A percentile compares a stretch with the other conserved stretches of the same genome.
Conservation (phyloP, 2,113 vertebrate genomes). For the Hassar affinis region DNA sequence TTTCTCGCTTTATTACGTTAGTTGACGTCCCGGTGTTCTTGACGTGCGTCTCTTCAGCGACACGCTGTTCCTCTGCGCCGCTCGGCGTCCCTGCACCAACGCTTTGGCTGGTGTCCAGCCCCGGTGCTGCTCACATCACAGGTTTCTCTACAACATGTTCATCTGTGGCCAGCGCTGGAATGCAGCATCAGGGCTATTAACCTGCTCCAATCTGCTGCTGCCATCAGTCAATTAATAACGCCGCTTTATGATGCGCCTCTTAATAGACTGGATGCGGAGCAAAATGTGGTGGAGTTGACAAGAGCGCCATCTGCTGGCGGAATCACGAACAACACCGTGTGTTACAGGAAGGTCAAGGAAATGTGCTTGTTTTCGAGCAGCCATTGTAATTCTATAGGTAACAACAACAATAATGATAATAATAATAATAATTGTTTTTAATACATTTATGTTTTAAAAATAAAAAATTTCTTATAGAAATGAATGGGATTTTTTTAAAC, state of each 20-base stretch:
- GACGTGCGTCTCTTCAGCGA: slow-evolving; percentile 35
- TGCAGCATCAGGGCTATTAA: neutral
- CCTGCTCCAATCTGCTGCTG: neutral
- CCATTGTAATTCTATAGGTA: neutral
- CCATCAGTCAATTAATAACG: slow-evolving; percentile 16
- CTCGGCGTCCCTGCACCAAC: slow-evolving; percentile 47
- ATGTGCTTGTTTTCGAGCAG: neutral
- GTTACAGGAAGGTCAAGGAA: neutral
- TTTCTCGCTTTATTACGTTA: too few relatives aligned
- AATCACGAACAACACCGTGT: neutral
- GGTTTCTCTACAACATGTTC: neutral
- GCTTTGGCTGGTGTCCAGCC: slow-evolving; percentile 38
- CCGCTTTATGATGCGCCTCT: neutral
- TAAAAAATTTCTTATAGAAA: too few relatives aligned
- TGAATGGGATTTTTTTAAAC: too few relatives aligned
- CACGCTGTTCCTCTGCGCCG: slow-evolving; percentile 46
- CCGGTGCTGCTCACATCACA: slow-evolving; percentile 1
- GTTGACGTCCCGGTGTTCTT: neutral
- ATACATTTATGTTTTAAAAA: too few relatives aligned
- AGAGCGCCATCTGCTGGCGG: slow-evolving; percentile 9
- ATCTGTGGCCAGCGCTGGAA: neutral
- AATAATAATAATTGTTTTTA: too few relatives aligned
- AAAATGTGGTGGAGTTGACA: neutral
- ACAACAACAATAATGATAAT: too few relatives aligned
- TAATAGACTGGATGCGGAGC: neutral